A percentile compares a stretch with the other conserved stretches of the same genome.
Evolutionary conservation across 2,888 invertebrate genomes (phyloP).

Genomic region (Clanis bilineata): DNA sequence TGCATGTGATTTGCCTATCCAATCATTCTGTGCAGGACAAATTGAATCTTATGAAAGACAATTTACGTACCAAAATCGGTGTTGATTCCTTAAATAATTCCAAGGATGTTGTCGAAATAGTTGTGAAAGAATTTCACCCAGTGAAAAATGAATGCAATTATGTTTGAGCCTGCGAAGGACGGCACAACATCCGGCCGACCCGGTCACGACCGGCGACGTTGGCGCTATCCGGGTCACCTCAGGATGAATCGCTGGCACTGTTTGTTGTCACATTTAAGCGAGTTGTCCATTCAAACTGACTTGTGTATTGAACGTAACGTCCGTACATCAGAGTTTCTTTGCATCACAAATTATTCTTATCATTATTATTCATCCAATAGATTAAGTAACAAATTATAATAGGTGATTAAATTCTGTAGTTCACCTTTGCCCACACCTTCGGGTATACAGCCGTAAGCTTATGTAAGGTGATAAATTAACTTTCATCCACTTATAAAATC

Average conservation of each 20-base stretch:
- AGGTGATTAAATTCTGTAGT: too few species aligned
- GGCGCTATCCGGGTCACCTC: constrained; percentile 78
- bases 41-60: background rate
- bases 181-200: constrained; percentile 65
- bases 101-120: background rate
- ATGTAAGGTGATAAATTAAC: too few species aligned
- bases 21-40: background rate
- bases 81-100: background rate
- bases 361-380: too few species aligned
- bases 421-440: too few species aligned
- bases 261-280: constrained; percentile 31
- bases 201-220: constrained; percentile 74
- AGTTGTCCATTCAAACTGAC: constrained; percentile 33
- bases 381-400: too few species aligned
- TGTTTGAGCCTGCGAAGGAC: constrained; percentile 60
- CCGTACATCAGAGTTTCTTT: too few species aligned
- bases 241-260: constrained; percentile 32
- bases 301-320: background rate
- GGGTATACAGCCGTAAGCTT: too few species aligned
- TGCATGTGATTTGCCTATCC: background rate
- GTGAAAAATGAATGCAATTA: constrained; percentile 34
- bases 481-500: too few species aligned
- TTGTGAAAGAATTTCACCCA: constrained; percentile 11
- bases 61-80: background rate
- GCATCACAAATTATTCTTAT: background rate